Evolutionary conservation across 2,113 vertebrate genomes (phyloP), one percentile per base, ranked within the genome.

Genomic region (Neogobius melanostomus): DNA sequence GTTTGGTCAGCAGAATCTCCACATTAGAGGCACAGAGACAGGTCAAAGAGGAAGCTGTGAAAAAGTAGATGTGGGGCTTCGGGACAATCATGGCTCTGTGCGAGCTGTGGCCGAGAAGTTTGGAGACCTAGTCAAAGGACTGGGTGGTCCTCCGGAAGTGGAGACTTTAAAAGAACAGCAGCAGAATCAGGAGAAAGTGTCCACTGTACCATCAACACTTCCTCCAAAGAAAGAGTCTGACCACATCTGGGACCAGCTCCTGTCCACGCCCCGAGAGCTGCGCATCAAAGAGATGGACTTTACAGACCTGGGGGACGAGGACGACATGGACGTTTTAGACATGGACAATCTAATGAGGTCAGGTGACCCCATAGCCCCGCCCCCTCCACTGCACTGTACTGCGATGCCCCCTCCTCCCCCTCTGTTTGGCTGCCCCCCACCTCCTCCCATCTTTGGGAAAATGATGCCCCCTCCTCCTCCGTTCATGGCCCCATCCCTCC

Each of bases 201-300:
- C 53, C 0, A 11, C 69, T 5, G 68, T 85, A n/a, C 66, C 83
- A 0, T 71, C 86, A 4, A 62, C 85, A 12, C 43, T 68, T 43
- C 83, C 90, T 0, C 85, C 88, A 0, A 93, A 93, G 85, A 93
- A 96, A 7, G 97, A 99, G 88, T 98, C 96, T 0, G 97, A 99
- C 79, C 94, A 97, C 59, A 98, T 99, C 88, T 99, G 97, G 97
- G 97, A 99, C 89, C 97, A 98, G 92, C 94, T 99, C 75, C 95
- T 98, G 95, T 95, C 97, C 64, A 86, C 92, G 28, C 96, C 97
- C 15, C 91, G 95, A 72, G 96, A 98, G 91, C 94, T 99, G 74
- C 94, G 94, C 72, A 98, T 98, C 84, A 98, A 96, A 92, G 97
- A 99, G 69, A 96, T 99, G 94, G 96, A 99, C 90, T 99, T 98